phyloP scores from a whole-genome alignment of 2,888 invertebrate species.

The Agriopis leucophaearia region DNA sequence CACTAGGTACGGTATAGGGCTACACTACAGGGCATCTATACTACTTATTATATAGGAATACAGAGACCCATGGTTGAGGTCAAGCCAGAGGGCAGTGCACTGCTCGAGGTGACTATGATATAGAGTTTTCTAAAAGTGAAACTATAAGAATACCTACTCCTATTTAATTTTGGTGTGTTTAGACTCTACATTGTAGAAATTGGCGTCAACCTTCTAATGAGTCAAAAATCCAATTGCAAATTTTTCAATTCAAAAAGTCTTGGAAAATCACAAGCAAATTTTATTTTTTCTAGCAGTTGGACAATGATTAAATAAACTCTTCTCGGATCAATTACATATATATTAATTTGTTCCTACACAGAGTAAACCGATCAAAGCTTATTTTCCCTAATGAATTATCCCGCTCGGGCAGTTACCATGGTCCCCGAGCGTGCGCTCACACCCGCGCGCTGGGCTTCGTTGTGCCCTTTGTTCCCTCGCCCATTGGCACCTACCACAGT shows the following conservation, averaged over 20 bases:
- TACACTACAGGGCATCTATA: constrained; percentile 16
- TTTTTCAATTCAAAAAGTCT: too few relatives aligned
- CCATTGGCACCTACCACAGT: not conserved
- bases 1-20: not conserved
- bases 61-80: constrained; percentile 54
- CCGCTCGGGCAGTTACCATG: not conserved
- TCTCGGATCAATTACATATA: not conserved
- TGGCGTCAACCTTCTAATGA: too few relatives aligned
- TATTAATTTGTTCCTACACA: not conserved
- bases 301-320: not conserved
- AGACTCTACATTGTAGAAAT: too few relatives aligned
- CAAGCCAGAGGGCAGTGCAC: constrained; percentile 54
- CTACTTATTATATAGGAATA: constrained; percentile 12
- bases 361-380: not conserved
- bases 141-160: too few relatives aligned
- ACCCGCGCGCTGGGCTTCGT: constrained; percentile 29
- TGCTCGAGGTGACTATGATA: constrained; percentile 45
- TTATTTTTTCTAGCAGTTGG: too few relatives aligned
- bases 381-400: not conserved
- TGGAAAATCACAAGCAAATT: too few relatives aligned
- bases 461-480: constrained; percentile 20
- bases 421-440: constrained; percentile 4
- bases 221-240: too few relatives aligned
- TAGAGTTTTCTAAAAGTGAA: not conserved
- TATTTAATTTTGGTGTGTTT: too few relatives aligned